phyloP scores from a whole-genome alignment of 1,140 invertebrate genomes.

The Drosophila ironensis region DNA sequence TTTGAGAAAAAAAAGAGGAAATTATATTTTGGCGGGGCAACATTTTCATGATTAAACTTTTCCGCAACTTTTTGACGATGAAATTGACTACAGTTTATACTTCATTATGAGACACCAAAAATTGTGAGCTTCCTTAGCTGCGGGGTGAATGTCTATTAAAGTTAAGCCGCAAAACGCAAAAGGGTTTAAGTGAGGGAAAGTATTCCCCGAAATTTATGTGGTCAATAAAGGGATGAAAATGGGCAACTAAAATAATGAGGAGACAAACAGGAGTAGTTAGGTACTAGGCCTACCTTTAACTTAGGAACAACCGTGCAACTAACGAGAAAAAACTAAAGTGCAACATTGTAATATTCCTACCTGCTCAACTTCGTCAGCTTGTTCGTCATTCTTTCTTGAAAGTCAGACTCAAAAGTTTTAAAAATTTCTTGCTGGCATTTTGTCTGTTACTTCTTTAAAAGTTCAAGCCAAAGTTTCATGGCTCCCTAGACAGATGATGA shows the following conservation, averaged over 20 bases:
- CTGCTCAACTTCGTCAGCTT: too few species aligned
- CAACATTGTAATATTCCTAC: too few species aligned
- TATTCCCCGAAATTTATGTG: not conserved
- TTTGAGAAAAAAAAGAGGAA: too few species aligned
- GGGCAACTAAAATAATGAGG: too few species aligned
- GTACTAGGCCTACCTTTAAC: too few species aligned
- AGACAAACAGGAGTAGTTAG: too few species aligned
- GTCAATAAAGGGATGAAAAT: too few species aligned
- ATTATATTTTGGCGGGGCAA: not conserved
- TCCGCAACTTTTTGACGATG: too few species aligned
- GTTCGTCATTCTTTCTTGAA: slow-evolving; percentile 1
- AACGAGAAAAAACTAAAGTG: too few species aligned
- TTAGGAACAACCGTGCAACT: too few species aligned
- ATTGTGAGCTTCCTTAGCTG: not conserved
- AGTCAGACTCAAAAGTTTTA: slow-evolving; percentile 29
- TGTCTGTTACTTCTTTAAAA: slow-evolving; percentile 25
- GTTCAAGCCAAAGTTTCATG: slow-evolving; percentile 21
- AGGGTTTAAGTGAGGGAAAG: not conserved
- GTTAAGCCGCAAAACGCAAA: not conserved
- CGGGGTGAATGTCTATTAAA: not conserved
- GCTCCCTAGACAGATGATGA: not conserved
- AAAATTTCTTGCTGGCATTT: slow-evolving; percentile 29
- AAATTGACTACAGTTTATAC: too few species aligned
- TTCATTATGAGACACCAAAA: not conserved
- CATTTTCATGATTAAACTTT: not conserved